Conservation (phyloP, 1,140 invertebrate genomes). For the Portunus trituberculatus region DNA sequence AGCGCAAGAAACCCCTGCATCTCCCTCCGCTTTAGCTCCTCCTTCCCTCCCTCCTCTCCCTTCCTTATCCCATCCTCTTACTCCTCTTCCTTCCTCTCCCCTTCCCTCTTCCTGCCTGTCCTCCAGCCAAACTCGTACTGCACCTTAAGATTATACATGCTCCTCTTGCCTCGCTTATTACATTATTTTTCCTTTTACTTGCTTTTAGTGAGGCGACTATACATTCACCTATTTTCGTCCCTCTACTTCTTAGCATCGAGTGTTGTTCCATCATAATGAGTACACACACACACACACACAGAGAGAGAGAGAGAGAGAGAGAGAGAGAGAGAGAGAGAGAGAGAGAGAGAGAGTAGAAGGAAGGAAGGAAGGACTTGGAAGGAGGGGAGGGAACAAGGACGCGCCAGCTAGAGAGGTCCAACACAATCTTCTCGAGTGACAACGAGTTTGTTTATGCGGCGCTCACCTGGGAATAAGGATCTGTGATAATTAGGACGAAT, state of each 20-base stretch:
- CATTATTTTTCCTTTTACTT: too few species aligned
- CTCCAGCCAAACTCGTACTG: neutral
- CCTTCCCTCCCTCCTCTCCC: too few species aligned
- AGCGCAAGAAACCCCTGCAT: neutral
- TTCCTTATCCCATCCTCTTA: too few species aligned
- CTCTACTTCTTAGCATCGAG: neutral
- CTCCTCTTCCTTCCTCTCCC: too few species aligned
- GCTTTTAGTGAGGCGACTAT: too few species aligned
- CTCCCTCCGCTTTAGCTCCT: neutral
- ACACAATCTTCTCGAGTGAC: constrained; percentile 21
- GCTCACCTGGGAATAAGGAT: neutral
- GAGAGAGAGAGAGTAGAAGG: neutral
- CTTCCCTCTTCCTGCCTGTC: neutral
- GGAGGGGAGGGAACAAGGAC: neutral
- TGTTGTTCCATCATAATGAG: too few species aligned
- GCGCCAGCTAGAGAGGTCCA: neutral
- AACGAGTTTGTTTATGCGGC: neutral
- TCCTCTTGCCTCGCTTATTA: too few species aligned
- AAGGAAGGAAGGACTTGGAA: neutral
- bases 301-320: too few species aligned
- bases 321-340: too few species aligned
- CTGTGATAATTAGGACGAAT: constrained; percentile 22
- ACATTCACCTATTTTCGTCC: neutral
- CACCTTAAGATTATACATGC: neutral
- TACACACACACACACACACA: too few species aligned